Base-by-base conservation (phyloP, 1,140 invertebrate species). In the Pissodes strobi region DNA sequence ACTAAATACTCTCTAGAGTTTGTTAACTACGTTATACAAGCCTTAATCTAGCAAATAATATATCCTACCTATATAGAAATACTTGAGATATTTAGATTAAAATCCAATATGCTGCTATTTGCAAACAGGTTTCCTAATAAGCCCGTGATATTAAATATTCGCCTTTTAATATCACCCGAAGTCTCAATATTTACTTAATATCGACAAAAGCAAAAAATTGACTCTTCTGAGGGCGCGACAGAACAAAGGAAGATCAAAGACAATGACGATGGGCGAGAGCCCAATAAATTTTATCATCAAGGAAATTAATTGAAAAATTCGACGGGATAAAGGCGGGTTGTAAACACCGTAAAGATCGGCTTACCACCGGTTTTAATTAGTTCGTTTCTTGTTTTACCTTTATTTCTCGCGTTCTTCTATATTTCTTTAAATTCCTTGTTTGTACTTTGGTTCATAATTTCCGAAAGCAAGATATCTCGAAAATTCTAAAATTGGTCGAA, bases 301-400 rank as follows among this genome's bases (percentile, higher is more conserved):
- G 56, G 38, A 58, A 58, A 58, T 58, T 58, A 58, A 58, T 58
- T 58, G 56, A 58, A 58, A 58, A 58, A 58, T 58, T 58, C 13
- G 56, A 17, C 39, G 56, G 9, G 56, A 30, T 39, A 19, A 34
- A 38, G 25, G 25, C 18, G 27, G 30, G 37, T 15, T 13, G 56
- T 25, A 46, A 48, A 48, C 39, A 48, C 39, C 25, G 25, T n/a
- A 48, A 41, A 45, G 41, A 48, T 48, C 39, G 56, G 43, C 22
- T 58, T 58, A 58, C 56, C 56, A 37, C 22, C 41, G 13, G 23
- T 10, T 27, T 58, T 58, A 58, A 58, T 58, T 58, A 58, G 34
- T 10, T 18, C 39, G 30, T 19, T 58, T 58, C 56, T 58, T 46
- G 39, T 46, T 46, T 46, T 46, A 25, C 15, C 38, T 56, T 38